These are phyloP conservation scores for Cyphomyrus plagiostoma DNA, from an alignment of 2,113 vertebrate species.

Conservation along the genomic window DNA sequence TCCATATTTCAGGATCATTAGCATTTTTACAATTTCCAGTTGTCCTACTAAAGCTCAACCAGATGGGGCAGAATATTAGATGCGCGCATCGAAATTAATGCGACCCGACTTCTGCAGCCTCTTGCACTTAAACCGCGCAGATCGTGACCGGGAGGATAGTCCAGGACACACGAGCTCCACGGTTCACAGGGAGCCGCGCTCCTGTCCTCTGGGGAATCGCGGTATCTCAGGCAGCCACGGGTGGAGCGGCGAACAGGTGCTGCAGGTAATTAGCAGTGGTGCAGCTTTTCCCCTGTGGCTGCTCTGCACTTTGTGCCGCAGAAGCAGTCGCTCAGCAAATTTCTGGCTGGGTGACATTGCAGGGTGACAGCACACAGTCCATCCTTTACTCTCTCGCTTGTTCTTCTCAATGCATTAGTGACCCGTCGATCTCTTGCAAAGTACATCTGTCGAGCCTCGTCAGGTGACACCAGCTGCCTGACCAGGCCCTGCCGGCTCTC, in stretches of 20 bases:
- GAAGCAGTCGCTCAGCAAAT: background rate
- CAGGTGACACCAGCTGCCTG: no score
- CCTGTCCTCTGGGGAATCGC: background rate
- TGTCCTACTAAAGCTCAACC: background rate
- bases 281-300: background rate
- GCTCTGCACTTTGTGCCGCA: background rate
- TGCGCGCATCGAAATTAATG: constrained; percentile 2
- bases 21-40: background rate
- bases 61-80: background rate
- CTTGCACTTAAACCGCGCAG: background rate
- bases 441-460: no score
- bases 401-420: background rate
- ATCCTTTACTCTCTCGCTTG: background rate
- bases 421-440: background rate
- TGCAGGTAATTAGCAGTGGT: background rate
- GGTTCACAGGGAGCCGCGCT: background rate
- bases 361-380: background rate
- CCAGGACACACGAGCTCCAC: background rate
- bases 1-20: background rate
- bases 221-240: background rate
- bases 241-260: background rate
- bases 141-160: background rate
- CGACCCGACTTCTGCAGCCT: background rate
- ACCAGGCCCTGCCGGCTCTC: background rate
- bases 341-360: background rate